Evolutionary conservation across 2,797 vertebrate genomes (phyloP).

Genomic region (Carapus acus): DNA sequence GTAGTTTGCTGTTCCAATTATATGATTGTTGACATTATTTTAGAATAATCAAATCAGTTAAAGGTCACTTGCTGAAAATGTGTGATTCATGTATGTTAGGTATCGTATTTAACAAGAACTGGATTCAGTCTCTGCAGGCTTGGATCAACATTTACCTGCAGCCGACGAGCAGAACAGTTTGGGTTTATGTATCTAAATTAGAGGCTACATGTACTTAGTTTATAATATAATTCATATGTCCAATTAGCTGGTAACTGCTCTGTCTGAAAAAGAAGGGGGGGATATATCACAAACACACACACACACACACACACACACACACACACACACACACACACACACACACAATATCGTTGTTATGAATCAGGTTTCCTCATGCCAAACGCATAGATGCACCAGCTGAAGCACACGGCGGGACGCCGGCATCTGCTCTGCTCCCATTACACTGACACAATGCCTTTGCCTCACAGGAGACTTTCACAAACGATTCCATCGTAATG

Average conservation of each 20-base stretch:
- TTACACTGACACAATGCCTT: background rate
- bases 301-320: too few relatives aligned
- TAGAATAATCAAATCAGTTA: constrained; percentile 60
- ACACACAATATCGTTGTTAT: background rate
- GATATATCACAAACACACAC: background rate
- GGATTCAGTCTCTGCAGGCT: constrained; percentile 3
- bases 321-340: constrained; percentile 10
- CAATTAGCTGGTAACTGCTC: background rate
- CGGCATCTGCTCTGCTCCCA: constrained; percentile 40
- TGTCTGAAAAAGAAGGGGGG: background rate
- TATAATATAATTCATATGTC: background rate
- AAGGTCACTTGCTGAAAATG: constrained; percentile 50
- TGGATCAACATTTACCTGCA: constrained; percentile 1
- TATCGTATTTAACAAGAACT: constrained; percentile 26
- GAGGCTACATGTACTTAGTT: too few relatives aligned
- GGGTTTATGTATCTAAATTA: background rate
- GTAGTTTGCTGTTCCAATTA: constrained; percentile 67
- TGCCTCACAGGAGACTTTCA: too few relatives aligned
- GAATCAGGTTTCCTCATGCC: background rate
- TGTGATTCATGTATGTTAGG: constrained; percentile 18
- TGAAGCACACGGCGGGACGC: constrained; percentile 40
- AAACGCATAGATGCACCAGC: constrained; percentile 18
- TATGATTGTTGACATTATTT: constrained; percentile 64
- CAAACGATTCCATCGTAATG: too few relatives aligned
- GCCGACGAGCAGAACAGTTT: constrained; percentile 6